phyloP scores from a whole-genome alignment of 2,888 invertebrate species.

The Palloptera scutellata region DNA sequence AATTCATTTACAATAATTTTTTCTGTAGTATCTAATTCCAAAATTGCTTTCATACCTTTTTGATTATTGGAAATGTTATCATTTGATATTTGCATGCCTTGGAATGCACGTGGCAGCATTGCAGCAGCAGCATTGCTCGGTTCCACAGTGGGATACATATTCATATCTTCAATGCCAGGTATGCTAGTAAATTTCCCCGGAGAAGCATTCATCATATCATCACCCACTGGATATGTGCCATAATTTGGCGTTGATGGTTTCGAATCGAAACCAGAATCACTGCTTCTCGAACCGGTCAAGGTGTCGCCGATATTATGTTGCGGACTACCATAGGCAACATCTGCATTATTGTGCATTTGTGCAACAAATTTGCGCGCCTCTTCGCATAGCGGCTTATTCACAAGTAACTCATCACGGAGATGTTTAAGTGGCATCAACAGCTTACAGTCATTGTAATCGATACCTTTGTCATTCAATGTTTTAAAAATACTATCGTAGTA shows the following conservation, averaged over 20 bases:
- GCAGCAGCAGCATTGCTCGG: conserved; percentile 25
- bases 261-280: conserved; percentile 62
- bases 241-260: conserved; percentile 60
- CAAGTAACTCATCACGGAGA: conserved; percentile 68
- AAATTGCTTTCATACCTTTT: conserved; percentile 17
- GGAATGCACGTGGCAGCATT: conserved; percentile 40
- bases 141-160: conserved; percentile 58
- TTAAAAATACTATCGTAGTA: conserved; percentile 70
- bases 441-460: conserved; percentile 67
- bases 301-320: conserved; percentile 30
- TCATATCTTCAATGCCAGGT: conserved; percentile 60
- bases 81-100: conserved; percentile 30
- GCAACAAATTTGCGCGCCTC: conserved; percentile 68
- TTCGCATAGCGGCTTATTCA: conserved; percentile 67
- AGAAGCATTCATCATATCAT: conserved; percentile 46
- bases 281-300: conserved; percentile 55
- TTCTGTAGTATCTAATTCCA: no score
- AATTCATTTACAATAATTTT: no score
- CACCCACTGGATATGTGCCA: conserved; percentile 40
- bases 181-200: conserved; percentile 52
- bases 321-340: conserved; percentile 46
- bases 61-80: background rate
- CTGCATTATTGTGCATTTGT: conserved; percentile 52
- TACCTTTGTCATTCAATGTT: conserved; percentile 67
- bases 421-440: conserved; percentile 68